Base-by-base conservation (phyloP, 2,888 invertebrate genomes). In the Diogma glabrata region DNA sequence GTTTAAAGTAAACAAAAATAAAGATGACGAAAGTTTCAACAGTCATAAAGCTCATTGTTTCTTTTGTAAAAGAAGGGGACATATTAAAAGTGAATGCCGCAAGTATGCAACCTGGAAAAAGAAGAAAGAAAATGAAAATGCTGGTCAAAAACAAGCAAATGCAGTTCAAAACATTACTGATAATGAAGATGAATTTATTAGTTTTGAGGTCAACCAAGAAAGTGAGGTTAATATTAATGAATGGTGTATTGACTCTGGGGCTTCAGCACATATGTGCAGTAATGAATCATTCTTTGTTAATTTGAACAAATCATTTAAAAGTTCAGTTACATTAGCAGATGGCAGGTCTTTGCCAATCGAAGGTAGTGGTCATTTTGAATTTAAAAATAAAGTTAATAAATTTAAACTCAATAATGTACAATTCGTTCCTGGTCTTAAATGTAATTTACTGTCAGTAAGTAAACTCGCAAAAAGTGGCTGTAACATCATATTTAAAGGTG, bases 391-490 rank as follows among this genome's bases (percentile, higher is more conserved):
- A 49, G n/a, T 28, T 19, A 45, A 23, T 49, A 24, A 45, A 48
- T 22, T 22, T 26, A 38, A 24, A 36, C 16, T 36, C 7, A 12
- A 12, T 12, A 16, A 36, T 16, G 36, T 36, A 12, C 36, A 36
- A 12, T 36, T 36, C 16, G 36, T 36, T 12, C 36, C 19, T 36
- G 36, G 36, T n/a, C 16, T 36, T 17, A 36, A 36, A 36, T 36
- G 36, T 16, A 36, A 36, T 36, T 36, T 36, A n/a, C 17, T 36
- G 17, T 36, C 16, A 36, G 14, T 36, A 16, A 9, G 14, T 7
- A 36, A 36, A 17, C 8, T 36, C 14, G 36, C 53, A 38, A 12
- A 51, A 38, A 43, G 14, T 49, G 52, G 53, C 30, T 52, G 51
- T 12, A 46, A 51, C 14, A 24, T 52, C 30, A 45, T 28, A 24